Evolutionary conservation across 2,888 invertebrate species (phyloP).

Genomic region (Drosophila peninsularis): DNA sequence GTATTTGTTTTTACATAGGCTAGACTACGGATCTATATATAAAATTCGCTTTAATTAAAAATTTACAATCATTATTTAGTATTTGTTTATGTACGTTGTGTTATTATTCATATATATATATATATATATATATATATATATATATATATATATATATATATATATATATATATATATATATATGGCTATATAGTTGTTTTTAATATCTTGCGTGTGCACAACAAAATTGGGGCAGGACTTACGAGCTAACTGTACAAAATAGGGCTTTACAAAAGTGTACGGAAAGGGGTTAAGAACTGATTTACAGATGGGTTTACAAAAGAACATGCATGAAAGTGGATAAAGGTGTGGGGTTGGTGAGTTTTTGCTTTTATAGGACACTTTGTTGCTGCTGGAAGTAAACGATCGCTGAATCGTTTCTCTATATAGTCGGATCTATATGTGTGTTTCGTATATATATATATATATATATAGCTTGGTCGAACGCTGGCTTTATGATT

Average conservation of each 20-base stretch:
- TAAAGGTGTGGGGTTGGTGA: not conserved
- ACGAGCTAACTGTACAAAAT: conserved; percentile 70
- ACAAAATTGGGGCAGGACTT: conserved; percentile 42
- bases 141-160: conserved; percentile 34
- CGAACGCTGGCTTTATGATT: conserved; percentile 80
- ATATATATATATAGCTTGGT: conserved; percentile 16
- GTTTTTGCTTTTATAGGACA: conserved; percentile 32
- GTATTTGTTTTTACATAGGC: conserved; percentile 65
- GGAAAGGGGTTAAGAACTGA: not conserved
- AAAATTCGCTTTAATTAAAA: conserved; percentile 59
- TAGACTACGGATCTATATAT: conserved; percentile 48
- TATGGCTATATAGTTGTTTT: conserved; percentile 10
- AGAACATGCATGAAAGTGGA: conserved; percentile 3
- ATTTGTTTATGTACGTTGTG: conserved; percentile 27
- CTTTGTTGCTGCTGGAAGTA: conserved; percentile 54
- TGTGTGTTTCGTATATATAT: conserved; percentile 3
- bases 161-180: conserved; percentile 27
- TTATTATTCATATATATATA: conserved; percentile 25
- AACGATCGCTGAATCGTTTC: conserved; percentile 29
- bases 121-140: conserved; percentile 21
- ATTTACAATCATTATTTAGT: conserved; percentile 60
- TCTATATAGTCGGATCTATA: conserved; percentile 3
- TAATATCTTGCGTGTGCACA: conserved; percentile 66
- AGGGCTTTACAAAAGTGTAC: conserved; percentile 29
- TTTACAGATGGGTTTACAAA: conserved; percentile 10